Evolutionary conservation across 2,888 invertebrate species (phyloP).

Genomic region (Parnassius mnemosyne): DNA sequence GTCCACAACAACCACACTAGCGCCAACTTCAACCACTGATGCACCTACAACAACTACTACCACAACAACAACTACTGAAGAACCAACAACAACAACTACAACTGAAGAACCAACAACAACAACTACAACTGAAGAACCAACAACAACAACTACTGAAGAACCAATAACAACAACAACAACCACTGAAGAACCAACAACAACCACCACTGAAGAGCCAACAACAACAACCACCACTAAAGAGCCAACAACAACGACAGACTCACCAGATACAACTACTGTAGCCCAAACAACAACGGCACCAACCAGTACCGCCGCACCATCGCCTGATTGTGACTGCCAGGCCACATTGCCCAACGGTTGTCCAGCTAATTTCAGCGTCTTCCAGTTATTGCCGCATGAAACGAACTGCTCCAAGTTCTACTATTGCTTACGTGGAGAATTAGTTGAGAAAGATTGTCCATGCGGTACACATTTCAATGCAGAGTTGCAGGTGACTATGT

Average conservation of each 20-base stretch:
- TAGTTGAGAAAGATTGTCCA: slow-evolving; percentile 35
- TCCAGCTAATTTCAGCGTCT: slow-evolving; percentile 37
- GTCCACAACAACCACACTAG: slow-evolving; percentile 27
- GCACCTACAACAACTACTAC: slow-evolving; percentile 23
- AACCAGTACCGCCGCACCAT: slow-evolving; percentile 21
- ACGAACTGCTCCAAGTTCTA: slow-evolving; percentile 46
- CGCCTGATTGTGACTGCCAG: slow-evolving; percentile 10
- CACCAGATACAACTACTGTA: slow-evolving; percentile 20
- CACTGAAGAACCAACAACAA: slow-evolving; percentile 4
- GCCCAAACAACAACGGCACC: slow-evolving; percentile 14
- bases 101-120: slow-evolving; percentile 26
- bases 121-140: slow-evolving; percentile 24
- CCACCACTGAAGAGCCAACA: slow-evolving; percentile 11
- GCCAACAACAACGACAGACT: slow-evolving; percentile 9
- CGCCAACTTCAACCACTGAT: slow-evolving; percentile 23
- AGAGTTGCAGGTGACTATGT: slow-evolving; percentile 34
- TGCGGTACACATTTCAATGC: slow-evolving; percentile 39
- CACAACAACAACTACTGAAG: slow-evolving; percentile 18
- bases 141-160: slow-evolving; percentile 20
- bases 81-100: slow-evolving; percentile 26
- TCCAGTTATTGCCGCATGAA: slow-evolving; percentile 44
- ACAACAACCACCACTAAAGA: slow-evolving; percentile 20
- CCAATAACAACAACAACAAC: slow-evolving; percentile 20
- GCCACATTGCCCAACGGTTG: slow-evolving; percentile 40
- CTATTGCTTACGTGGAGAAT: slow-evolving; percentile 44